phyloP scores from a whole-genome alignment of 2,113 vertebrate species.

The Rallus limicola region DNA sequence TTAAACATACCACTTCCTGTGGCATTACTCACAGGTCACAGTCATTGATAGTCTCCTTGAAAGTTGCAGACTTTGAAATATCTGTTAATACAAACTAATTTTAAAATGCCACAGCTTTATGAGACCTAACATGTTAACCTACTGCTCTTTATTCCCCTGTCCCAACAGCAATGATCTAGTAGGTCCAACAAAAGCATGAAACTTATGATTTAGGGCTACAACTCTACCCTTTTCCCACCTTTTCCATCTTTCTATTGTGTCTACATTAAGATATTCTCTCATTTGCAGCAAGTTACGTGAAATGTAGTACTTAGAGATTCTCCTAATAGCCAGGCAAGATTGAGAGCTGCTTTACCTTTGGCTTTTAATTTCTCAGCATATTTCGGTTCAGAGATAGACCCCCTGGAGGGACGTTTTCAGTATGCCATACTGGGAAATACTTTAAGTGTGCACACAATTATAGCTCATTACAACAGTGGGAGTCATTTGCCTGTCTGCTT shows the following conservation, averaged over 20 bases:
- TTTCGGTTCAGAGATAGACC: neutral
- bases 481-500: conserved; percentile 37
- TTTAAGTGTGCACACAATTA: neutral
- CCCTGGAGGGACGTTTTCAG: conserved; percentile 12
- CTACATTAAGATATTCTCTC: neutral
- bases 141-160: neutral
- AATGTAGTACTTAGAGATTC: neutral
- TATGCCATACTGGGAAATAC: conserved; percentile 1
- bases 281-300: neutral
- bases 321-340: neutral
- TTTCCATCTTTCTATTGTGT: neutral
- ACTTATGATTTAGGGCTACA: neutral
- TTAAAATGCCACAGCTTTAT: neutral
- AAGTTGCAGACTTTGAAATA: neutral
- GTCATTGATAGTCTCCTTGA: neutral
- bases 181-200: neutral
- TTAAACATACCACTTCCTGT: neutral
- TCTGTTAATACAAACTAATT: neutral
- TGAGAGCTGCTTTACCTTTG: conserved; percentile 14
- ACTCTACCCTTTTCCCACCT: neutral
- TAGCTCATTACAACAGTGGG: conserved; percentile 48
- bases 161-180: neutral
- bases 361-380: conserved; percentile 6
- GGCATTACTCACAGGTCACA: neutral
- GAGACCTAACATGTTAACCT: neutral